Evolutionary conservation across 2,113 vertebrate species (phyloP), one percentile per base, ranked within the genome.

Genomic region (Coregonus clupeaformis): DNA sequence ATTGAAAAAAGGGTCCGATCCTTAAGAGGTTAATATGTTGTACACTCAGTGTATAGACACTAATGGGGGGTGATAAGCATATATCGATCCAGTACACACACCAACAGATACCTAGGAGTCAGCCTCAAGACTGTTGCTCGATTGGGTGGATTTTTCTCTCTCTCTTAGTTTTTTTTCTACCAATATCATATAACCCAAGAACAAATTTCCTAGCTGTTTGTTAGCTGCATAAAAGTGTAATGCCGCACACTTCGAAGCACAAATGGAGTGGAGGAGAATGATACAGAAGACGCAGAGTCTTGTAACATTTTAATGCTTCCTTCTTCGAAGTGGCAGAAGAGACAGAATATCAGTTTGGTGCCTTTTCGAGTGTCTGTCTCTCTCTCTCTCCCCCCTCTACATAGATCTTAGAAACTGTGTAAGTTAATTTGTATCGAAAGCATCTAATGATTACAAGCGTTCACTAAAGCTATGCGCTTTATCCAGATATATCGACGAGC

Each of bases 201-300:
- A 74, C 63, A 77, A 74, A 78, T 84, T 74, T 84, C 65, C 42
- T 71, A 59, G 9, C 71, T 62, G 65, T 66, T 69, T 72, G 62
- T 76, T 62, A 62, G 68, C 14, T 20, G 24, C 57, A 82, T 78
- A 74, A 84, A 86, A 80, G 67, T 80, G 80, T 76, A 72, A 76
- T 75, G 71, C 72, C 57, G 36, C 64, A 71, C 77, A 78, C 68
- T 80, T 75, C 27, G 62, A 72, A 72, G 71, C 74, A 73, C 76
- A 79, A 76, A 77, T 52, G 29, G 62, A 71, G 67, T 60, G 27
- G 55, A 73, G 59, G 59, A 42, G 66, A 67, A 13, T n/a, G 66
- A 47, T 45, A 75, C 59, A 64, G 49, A 75, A 67, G n/a, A 67
- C 60, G 66, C 79, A 27, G 55, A 72, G 72, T 52, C 72, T 75